A percentile compares a stretch with the other conserved stretches of the same genome.
Conservation (phyloP, 2,113 vertebrate genomes). For the Sula dactylatra region DNA sequence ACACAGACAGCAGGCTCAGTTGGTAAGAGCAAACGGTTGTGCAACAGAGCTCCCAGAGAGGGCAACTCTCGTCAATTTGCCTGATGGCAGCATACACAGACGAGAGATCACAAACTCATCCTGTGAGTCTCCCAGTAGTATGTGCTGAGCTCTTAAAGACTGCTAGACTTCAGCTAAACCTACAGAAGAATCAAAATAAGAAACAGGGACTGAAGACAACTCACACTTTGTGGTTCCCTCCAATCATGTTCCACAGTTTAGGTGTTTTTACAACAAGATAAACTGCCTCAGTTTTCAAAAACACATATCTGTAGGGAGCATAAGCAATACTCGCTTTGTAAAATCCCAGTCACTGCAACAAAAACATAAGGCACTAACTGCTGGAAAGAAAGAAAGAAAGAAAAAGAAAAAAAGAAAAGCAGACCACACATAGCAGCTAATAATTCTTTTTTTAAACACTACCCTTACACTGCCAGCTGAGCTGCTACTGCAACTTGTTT, state of each 20-base stretch:
- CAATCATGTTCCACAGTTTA: not conserved
- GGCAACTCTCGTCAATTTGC: not conserved
- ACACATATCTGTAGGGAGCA: fast-evolving
- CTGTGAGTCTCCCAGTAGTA: not conserved
- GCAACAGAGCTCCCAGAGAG: not conserved
- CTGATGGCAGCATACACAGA: not conserved
- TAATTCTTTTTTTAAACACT: not conserved
- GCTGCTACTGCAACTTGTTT: not conserved
- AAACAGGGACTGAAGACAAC: not conserved
- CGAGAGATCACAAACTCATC: not conserved
- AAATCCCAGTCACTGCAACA: not conserved
- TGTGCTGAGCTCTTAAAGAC: not conserved
- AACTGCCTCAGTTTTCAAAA: not conserved
- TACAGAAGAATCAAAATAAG: not conserved
- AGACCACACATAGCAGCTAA: not conserved
- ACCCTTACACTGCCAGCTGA: not conserved
- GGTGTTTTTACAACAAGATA: not conserved
- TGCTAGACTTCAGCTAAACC: not conserved
- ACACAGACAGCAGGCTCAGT: not conserved
- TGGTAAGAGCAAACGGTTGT: not conserved
- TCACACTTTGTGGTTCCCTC: not conserved
- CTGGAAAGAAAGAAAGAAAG: not conserved
- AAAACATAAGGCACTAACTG: not conserved
- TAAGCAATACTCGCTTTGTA: not conserved
- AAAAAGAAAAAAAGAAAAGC: not conserved